Base-by-base conservation (phyloP, 1,140 invertebrate genomes). In the Archegozetes longisetosus region DNA sequence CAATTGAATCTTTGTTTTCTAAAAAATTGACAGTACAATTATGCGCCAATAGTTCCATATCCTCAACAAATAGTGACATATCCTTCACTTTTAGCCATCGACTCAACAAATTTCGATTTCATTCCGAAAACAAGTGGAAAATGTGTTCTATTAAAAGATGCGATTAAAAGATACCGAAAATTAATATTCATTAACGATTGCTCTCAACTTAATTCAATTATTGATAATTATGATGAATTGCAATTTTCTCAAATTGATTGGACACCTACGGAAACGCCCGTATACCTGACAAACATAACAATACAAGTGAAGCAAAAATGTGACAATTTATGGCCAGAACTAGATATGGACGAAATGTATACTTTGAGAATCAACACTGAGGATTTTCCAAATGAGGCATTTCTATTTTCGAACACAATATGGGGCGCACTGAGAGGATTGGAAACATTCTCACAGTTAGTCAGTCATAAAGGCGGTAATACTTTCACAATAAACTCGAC, bases 321-420 rank as follows among this genome's bases (percentile, higher is more conserved):
- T 67, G 70, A 28, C 14, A 52, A 52, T 28, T n/a, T 9, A 28
- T 28, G 27, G 50, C 84, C 84, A 0, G 66, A 77, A 60, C 68
- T 79, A n/a, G 62, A 75, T 9, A 85, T 85, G 79, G 76, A 82
- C 68, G 84, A 88, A 72, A 59, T 59, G 23, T 59, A 59, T 25
- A 59, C 58, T 28, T 12, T 59, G 12, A 14, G 58, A 1, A 40
- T 59, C 65, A n/a, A 63, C 63, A 63, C 53, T 58, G 49, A 17
- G 1, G 58, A 59, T 24, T 52, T 23, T 40, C 58, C 48, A n/a
- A 50, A 13, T 2, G 22, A 59, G 22, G 66, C 70, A 13, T 46
- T 48, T 1, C 48, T 74, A 1, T 24, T 51, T 51, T 4, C 50
- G 4, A 51, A 51, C 24, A 22, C 66, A 46, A 61, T 72, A 1